Evolutionary conservation across 2,888 invertebrate species (phyloP).

Genomic region (Drosophila pseudotakahashii): DNA sequence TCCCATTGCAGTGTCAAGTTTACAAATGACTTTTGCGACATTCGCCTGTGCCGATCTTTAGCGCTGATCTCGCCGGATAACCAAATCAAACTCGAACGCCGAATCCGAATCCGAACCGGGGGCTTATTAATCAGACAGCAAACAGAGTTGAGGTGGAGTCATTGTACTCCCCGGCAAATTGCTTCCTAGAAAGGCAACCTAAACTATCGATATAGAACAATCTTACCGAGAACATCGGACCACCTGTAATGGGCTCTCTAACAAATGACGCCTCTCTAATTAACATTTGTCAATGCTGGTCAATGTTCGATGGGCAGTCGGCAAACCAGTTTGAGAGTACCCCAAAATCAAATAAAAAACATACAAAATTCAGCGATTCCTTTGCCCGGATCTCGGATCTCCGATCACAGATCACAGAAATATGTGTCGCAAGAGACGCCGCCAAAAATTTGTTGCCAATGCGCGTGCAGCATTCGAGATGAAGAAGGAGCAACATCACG

Average conservation of each 20-base stretch:
- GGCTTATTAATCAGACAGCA: slow-evolving; percentile 65
- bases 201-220: slow-evolving; percentile 76
- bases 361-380: slow-evolving; percentile 7
- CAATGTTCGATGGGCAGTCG: slow-evolving; percentile 51
- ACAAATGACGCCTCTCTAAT: slow-evolving; percentile 71
- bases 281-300: slow-evolving; percentile 68
- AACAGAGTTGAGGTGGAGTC: slow-evolving; percentile 57
- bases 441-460: slow-evolving; percentile 79
- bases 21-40: slow-evolving; percentile 70
- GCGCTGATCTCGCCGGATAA: slow-evolving; percentile 29
- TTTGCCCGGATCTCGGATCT: slow-evolving; percentile 19
- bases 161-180: slow-evolving; percentile 63
- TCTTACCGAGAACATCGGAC: slow-evolving; percentile 65
- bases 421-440: slow-evolving; percentile 84
- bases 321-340: slow-evolving; percentile 59
- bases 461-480: slow-evolving; percentile 31
- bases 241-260: slow-evolving; percentile 59
- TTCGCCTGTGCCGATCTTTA: slow-evolving; percentile 68
- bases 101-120: background rate
- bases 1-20: slow-evolving; percentile 57
- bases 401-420: slow-evolving; percentile 46
- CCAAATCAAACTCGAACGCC: slow-evolving; percentile 38
- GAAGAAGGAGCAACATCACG: slow-evolving; percentile 54
- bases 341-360: slow-evolving; percentile 33
- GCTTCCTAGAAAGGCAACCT: slow-evolving; percentile 62